These are phyloP conservation scores for Athene noctua DNA, from an alignment of 2,113 vertebrate species.

Conservation along the genomic window DNA sequence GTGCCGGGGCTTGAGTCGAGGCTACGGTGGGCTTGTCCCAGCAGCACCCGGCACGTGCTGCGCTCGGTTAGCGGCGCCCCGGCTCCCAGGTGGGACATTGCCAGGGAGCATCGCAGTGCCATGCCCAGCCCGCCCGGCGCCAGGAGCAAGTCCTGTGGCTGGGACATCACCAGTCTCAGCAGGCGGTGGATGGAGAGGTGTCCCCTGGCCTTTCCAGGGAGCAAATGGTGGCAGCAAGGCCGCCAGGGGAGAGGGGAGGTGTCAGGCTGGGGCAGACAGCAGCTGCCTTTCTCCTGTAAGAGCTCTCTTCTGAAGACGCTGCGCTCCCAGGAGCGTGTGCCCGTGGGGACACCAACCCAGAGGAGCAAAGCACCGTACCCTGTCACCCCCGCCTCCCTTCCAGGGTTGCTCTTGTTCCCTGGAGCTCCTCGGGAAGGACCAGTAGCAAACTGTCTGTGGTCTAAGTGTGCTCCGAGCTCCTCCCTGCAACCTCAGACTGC, in stretches of 20 bases:
- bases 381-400: background rate
- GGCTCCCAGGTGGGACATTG: background rate
- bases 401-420: background rate
- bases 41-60: background rate
- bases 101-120: background rate
- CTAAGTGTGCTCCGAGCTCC: background rate
- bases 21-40: rapidly evolving
- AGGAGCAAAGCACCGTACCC: background rate
- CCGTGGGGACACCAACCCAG: background rate
- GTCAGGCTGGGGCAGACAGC: background rate
- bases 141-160: rapidly evolving
- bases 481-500: background rate
- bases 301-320: background rate
- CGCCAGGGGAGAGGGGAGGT: no score
- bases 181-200: background rate
- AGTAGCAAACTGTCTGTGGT: background rate
- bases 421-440: background rate
- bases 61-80: background rate
- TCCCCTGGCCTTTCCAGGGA: background rate
- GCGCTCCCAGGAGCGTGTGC: background rate
- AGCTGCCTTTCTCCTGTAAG: background rate
- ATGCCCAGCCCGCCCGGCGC: rapidly evolving
- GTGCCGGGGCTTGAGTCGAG: rapidly evolving
- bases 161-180: background rate
- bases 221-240: background rate